These are phyloP conservation scores for Meriones unguiculatus DNA, from an alignment of 2,113 vertebrate genomes.

Conservation along the genomic window DNA sequence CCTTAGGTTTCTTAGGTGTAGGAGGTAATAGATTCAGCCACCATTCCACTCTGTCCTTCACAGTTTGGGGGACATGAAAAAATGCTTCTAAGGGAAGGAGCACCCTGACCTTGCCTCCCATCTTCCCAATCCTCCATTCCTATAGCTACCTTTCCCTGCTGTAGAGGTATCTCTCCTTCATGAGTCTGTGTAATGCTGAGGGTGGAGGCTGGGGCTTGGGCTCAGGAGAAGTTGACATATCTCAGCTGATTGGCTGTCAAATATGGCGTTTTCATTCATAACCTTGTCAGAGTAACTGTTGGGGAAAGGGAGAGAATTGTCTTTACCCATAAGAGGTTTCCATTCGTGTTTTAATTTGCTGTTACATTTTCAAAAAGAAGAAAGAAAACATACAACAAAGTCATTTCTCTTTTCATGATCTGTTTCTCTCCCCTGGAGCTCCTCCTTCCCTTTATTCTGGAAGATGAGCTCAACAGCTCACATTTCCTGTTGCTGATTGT, in stretches of 20 bases:
- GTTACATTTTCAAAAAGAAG: constrained; percentile 57
- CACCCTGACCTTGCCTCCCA: neutral
- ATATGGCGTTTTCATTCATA: constrained; percentile 83
- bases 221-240: constrained; percentile 63
- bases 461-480: neutral
- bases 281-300: constrained; percentile 67
- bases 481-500: neutral
- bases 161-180: neutral
- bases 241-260: constrained; percentile 81
- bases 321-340: constrained; percentile 73
- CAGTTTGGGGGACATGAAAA: neutral
- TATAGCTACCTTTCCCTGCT: constrained; percentile 13
- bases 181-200: constrained; percentile 31
- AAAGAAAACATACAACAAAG: constrained; percentile 56
- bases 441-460: neutral
- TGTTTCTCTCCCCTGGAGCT: constrained; percentile 64
- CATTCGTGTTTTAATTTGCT: constrained; percentile 85
- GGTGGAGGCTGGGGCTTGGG: neutral
- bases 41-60: neutral
- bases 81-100: neutral
- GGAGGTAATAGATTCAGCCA: constrained; percentile 49
- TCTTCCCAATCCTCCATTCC: constrained; percentile 21
- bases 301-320: neutral
- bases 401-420: constrained; percentile 75
- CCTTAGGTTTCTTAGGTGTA: constrained; percentile 5